Conservation (phyloP, 1,140 invertebrate species). For the Parasteatoda tepidariorum region DNA sequence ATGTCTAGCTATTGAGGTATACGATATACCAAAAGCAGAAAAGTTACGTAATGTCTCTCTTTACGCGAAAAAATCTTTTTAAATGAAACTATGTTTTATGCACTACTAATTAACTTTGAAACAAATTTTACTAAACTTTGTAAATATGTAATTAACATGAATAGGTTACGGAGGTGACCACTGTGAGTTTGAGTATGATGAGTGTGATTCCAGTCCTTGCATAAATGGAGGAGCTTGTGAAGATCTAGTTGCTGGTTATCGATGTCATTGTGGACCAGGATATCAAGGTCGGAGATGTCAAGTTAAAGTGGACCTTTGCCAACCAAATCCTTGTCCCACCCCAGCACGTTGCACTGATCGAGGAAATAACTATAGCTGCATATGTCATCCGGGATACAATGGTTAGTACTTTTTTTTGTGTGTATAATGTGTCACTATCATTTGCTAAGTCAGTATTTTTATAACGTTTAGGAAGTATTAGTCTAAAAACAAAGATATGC, state of each 20-base stretch:
- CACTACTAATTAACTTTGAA: too few relatives aligned
- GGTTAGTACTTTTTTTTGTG: conserved; percentile 66
- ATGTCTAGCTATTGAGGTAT: too few relatives aligned
- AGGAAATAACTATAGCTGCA: conserved; percentile 79
- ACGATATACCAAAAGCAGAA: too few relatives aligned
- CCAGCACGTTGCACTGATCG: conserved; percentile 76
- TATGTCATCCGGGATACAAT: conserved; percentile 77
- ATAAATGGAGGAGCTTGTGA: conserved; percentile 65
- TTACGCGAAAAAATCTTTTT: too few relatives aligned
- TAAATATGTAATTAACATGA: neutral
- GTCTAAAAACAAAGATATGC: too few relatives aligned
- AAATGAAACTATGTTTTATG: too few relatives aligned
- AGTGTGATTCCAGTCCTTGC: conserved; percentile 75
- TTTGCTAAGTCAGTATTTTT: neutral
- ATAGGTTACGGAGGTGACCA: conserved; percentile 62
- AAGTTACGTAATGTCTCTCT: too few relatives aligned
- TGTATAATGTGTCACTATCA: neutral
- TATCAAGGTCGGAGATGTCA: conserved; percentile 68
- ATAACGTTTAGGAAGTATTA: too few relatives aligned
- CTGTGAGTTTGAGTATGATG: conserved; percentile 64
- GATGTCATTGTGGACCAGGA: conserved; percentile 71
- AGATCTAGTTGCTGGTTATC: conserved; percentile 63
- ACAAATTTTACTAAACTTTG: neutral
- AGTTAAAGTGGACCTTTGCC: conserved; percentile 75
- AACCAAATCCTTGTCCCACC: conserved; percentile 76